phyloP scores from a whole-genome alignment of 2,888 invertebrate genomes.

The Seira musarum region DNA sequence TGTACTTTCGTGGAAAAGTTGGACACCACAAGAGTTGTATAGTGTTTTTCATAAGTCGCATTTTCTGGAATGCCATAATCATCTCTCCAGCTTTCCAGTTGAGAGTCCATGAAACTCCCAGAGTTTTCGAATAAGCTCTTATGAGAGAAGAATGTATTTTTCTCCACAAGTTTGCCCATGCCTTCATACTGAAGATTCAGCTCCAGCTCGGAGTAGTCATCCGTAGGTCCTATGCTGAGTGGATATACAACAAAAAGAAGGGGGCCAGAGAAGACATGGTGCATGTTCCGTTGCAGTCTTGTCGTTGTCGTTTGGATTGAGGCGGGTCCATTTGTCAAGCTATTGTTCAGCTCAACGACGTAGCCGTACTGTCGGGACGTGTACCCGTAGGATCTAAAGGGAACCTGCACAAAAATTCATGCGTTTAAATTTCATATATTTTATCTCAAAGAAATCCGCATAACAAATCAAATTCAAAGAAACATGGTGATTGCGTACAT shows the following conservation, averaged over 20 bases:
- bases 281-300: constrained; percentile 17
- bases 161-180: constrained; percentile 10
- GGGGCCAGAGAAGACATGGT: constrained; percentile 24
- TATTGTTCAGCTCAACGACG: too few relatives aligned
- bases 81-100: not conserved
- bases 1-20: constrained; percentile 23
- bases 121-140: not conserved
- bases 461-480: too few relatives aligned
- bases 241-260: constrained; percentile 26
- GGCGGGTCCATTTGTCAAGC: too few relatives aligned
- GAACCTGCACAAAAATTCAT: too few relatives aligned
- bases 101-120: constrained; percentile 19
- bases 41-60: not conserved
- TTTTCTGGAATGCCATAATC: not conserved
- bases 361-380: too few relatives aligned
- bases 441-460: too few relatives aligned
- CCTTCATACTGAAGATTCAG: constrained; percentile 27
- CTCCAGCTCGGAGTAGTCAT: constrained; percentile 16
- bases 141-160: constrained; percentile 7
- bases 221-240: not conserved
- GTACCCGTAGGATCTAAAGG: too few relatives aligned
- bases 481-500: too few relatives aligned
- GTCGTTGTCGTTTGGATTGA: not conserved
- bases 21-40: constrained; percentile 16
- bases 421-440: too few relatives aligned